Percentiles rank a stretch among this genome's conserved stretches.
Conservation (phyloP, 2,888 invertebrate genomes). For the Tetranychus truncatus region DNA sequence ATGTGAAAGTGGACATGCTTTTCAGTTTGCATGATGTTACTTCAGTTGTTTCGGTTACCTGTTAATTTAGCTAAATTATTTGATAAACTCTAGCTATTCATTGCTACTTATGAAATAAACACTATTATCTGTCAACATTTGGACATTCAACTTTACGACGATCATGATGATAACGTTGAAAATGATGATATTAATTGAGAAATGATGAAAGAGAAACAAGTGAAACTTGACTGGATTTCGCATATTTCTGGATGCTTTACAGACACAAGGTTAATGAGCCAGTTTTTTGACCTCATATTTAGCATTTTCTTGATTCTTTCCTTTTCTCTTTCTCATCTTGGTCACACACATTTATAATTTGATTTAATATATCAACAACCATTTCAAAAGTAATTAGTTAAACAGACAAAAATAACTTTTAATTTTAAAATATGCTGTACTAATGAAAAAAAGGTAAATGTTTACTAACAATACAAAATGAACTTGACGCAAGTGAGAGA, state of each 20-base stretch:
- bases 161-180: neutral
- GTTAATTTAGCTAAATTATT: too few relatives aligned
- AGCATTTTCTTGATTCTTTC: neutral
- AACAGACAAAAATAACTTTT: neutral
- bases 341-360: neutral
- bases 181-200: neutral
- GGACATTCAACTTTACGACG: neutral
- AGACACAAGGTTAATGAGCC: neutral
- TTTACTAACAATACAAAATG: too few relatives aligned
- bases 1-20: too few relatives aligned
- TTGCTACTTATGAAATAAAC: too few relatives aligned
- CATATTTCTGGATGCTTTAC: neutral
- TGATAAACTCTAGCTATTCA: too few relatives aligned
- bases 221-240: neutral
- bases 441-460: too few relatives aligned
- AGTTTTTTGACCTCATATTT: neutral
- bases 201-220: neutral
- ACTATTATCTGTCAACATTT: neutral
- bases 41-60: too few relatives aligned
- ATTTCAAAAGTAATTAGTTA: neutral
- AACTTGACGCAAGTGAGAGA: too few relatives aligned
- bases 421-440: too few relatives aligned
- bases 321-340: neutral
- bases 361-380: neutral
- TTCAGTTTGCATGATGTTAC: too few relatives aligned